These are phyloP conservation scores for Diabrotica virgifera DNA, from an alignment of 1,140 invertebrate genomes.

Conservation along the genomic window DNA sequence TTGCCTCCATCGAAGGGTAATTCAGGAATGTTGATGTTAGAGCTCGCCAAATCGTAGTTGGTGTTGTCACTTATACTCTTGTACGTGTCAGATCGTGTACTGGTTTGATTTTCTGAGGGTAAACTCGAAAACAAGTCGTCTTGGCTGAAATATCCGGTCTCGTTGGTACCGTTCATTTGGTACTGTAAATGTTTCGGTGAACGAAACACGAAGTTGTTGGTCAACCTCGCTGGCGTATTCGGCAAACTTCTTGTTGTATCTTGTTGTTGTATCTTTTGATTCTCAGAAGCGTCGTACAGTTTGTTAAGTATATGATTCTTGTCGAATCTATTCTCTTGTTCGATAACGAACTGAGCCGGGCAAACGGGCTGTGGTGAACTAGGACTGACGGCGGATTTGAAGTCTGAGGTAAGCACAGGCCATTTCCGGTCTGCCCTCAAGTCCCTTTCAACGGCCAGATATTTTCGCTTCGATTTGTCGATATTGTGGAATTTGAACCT, in stretches of 20 bases:
- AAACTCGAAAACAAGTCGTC: conserved; percentile 36
- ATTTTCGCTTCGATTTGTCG: conserved; percentile 60
- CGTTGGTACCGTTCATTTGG: conserved; percentile 11
- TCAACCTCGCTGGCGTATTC: conserved; percentile 11
- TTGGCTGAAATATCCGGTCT: conserved; percentile 23
- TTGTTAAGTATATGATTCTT: conserved; percentile 47
- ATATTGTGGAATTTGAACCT: conserved; percentile 54
- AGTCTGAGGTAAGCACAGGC: conserved; percentile 55
- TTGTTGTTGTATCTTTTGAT: conserved; percentile 3
- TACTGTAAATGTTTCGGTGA: conserved; percentile 6
- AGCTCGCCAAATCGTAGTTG: conserved; percentile 35
- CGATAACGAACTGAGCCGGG: conserved; percentile 50
- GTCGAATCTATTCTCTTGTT: conserved; percentile 42
- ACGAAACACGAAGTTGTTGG: background rate
- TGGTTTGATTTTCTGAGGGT: conserved; percentile 31
- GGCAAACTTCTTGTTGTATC: conserved; percentile 7
- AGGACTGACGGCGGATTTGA: conserved; percentile 43
- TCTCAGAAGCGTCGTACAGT: conserved; percentile 28
- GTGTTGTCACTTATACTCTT: conserved; percentile 30
- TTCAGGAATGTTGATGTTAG: conserved; percentile 35
- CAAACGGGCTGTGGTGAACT: conserved; percentile 42
- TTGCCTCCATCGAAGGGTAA: conserved; percentile 32
- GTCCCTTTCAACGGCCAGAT: conserved; percentile 57
- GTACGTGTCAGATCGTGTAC: conserved; percentile 31
- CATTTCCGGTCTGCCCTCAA: conserved; percentile 57